Evolutionary conservation across 2,888 invertebrate genomes (phyloP).

Genomic region (Apamea anceps): DNA sequence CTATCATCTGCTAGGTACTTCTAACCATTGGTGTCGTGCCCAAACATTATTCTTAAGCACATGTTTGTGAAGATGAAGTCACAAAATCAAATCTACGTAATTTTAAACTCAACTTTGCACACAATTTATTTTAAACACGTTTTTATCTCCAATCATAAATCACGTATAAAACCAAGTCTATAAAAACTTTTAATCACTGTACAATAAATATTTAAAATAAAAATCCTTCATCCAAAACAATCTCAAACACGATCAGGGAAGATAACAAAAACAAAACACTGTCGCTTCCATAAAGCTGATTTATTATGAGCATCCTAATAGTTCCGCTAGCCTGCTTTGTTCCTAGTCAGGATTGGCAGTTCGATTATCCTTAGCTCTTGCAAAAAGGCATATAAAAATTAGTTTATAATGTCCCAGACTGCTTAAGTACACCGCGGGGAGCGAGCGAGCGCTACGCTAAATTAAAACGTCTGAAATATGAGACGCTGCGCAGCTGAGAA

Average conservation of each 20-base stretch:
- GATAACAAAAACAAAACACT: constrained; percentile 55
- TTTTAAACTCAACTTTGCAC: neutral
- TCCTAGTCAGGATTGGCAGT: constrained; percentile 86
- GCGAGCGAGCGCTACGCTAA: constrained; percentile 74
- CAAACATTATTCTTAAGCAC: neutral
- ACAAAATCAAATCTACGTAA: neutral
- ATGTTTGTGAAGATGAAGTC: neutral
- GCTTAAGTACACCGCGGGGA: constrained; percentile 86
- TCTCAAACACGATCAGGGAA: constrained; percentile 12
- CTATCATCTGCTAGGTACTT: too few species aligned
- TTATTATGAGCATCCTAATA: constrained; percentile 78
- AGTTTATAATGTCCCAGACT: constrained; percentile 87
- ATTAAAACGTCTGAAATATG: constrained; percentile 85
- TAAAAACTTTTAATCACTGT: constrained; percentile 37
- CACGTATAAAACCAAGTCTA: neutral
- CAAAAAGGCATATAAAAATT: constrained; percentile 88
- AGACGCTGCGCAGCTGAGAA: constrained; percentile 76
- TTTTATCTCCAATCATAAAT: constrained; percentile 31
- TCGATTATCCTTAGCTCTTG: constrained; percentile 86
- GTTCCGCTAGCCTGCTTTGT: constrained; percentile 80
- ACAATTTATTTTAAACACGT: neutral
- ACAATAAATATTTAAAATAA: constrained; percentile 36
- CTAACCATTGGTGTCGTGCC: too few species aligned
- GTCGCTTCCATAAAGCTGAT: constrained; percentile 67
- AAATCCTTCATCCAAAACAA: constrained; percentile 16